Evolutionary conservation across 1,140 invertebrate species (phyloP).

Genomic region (Zaprionus kolodkinae): DNA sequence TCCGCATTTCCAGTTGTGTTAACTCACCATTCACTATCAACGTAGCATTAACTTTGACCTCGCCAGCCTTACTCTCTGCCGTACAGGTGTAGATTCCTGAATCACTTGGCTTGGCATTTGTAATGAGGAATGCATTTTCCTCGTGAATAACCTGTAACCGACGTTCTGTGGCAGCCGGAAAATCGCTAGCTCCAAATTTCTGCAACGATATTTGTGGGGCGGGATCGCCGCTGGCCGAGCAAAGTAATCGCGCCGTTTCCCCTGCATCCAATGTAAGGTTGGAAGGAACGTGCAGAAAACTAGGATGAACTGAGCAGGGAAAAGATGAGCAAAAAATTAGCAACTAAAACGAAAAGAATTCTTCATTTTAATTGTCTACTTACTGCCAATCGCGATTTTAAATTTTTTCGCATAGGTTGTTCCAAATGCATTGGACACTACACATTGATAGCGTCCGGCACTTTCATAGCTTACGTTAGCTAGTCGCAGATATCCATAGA

Average conservation of each 20-base stretch:
- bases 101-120: slow-evolving; percentile 94
- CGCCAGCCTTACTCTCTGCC: slow-evolving; percentile 94
- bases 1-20: not conserved
- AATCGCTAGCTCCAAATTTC: slow-evolving; percentile 97
- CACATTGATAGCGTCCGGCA: slow-evolving; percentile 96
- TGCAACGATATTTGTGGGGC: slow-evolving; percentile 95
- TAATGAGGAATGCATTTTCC: slow-evolving; percentile 96
- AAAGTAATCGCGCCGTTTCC: slow-evolving; percentile 94
- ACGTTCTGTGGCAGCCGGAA: slow-evolving; percentile 96
- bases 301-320: slow-evolving; percentile 90
- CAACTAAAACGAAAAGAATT: not conserved
- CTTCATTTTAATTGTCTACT: slow-evolving; percentile 55
- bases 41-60: slow-evolving; percentile 94
- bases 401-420: slow-evolving; percentile 95
- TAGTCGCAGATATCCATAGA: slow-evolving; percentile 70
- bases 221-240: slow-evolving; percentile 95
- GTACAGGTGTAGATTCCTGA: slow-evolving; percentile 97
- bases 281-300: slow-evolving; percentile 92
- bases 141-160: slow-evolving; percentile 96
- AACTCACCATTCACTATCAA: slow-evolving; percentile 91
- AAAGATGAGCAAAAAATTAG: not conserved
- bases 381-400: slow-evolving; percentile 92
- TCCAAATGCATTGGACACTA: slow-evolving; percentile 95
- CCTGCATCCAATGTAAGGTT: slow-evolving; percentile 94
- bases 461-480: slow-evolving; percentile 84